Evolutionary conservation across 2,888 invertebrate genomes (phyloP).

Genomic region (Hemistola chrysoprasaria): DNA sequence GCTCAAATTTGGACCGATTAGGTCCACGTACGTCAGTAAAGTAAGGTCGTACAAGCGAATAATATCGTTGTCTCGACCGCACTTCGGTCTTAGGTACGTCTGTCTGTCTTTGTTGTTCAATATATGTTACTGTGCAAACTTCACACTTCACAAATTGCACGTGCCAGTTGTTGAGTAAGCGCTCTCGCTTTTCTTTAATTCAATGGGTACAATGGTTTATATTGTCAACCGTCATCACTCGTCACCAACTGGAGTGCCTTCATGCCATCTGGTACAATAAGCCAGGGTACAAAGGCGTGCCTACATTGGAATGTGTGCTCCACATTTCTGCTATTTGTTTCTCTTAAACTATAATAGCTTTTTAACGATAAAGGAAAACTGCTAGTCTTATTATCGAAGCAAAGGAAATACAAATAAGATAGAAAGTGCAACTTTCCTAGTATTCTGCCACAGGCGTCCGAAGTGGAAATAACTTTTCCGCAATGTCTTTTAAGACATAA

Average conservation of each 20-base stretch:
- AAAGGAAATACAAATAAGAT: conserved; percentile 1
- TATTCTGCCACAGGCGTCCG: no score
- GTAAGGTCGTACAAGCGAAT: no score
- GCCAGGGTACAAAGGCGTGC: conserved; percentile 44
- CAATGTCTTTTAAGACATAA: no score
- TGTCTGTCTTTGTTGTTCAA: no score
- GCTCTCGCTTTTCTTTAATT: conserved; percentile 18
- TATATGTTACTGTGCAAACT: no score
- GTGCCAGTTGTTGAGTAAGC: no score
- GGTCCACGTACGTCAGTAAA: no score
- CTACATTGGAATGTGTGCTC: conserved; percentile 33
- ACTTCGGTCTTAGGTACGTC: no score
- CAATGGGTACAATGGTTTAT: conserved; percentile 10
- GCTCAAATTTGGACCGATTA: no score
- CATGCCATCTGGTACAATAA: conserved; percentile 28
- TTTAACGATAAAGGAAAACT: conserved; percentile 6
- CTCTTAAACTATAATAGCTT: conserved; percentile 32
- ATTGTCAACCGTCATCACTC: conserved; percentile 13
- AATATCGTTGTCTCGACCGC: no score
- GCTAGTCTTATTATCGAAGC: neutral
- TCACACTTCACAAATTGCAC: no score
- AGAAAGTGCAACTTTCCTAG: conserved; percentile 9
- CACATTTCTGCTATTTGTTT: conserved; percentile 33
- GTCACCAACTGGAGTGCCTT: conserved; percentile 31
- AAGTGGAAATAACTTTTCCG: no score